These are phyloP conservation scores for Paragorgia papillata DNA, from an alignment of 92 coral and sea anemone genomes.

Conservation along the genomic window DNA sequence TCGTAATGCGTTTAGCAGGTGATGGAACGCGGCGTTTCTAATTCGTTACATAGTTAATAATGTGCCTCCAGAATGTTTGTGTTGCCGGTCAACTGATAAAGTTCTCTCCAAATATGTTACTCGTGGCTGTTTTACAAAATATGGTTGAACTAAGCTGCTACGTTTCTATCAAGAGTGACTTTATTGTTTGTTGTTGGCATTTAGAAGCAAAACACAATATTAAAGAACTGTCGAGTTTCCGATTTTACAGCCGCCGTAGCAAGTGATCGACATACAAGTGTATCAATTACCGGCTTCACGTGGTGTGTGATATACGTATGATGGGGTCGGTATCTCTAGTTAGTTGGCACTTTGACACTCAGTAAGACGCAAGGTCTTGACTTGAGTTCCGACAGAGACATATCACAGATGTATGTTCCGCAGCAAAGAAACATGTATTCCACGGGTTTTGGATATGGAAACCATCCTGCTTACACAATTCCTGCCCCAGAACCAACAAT, in stretches of 20 bases:
- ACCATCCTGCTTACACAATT: conserved; percentile 13
- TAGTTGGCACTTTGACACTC: conserved; percentile 34
- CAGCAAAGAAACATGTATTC: conserved; percentile 47
- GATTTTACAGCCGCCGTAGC: conserved; percentile 28
- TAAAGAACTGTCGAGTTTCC: conserved; percentile 36
- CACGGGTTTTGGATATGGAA: conserved; percentile 30
- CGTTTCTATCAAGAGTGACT: background rate
- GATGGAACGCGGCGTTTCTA: conserved; percentile 24
- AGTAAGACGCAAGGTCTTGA: conserved; percentile 3
- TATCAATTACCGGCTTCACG: conserved; percentile 52
- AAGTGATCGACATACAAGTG: conserved; percentile 45
- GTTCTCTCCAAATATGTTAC: conserved; percentile 6
- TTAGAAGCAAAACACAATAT: conserved; percentile 20
- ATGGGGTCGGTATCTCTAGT: conserved; percentile 24
- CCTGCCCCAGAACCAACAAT: conserved; percentile 32
- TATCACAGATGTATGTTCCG: conserved; percentile 36
- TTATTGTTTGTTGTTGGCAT: conserved; percentile 13
- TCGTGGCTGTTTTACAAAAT: conserved; percentile 1
- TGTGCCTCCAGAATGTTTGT: conserved; percentile 32
- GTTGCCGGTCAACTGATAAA: conserved; percentile 36
- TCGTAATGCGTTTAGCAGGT: conserved; percentile 41
- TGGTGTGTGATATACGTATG: conserved; percentile 42
- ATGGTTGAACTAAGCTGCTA: background rate
- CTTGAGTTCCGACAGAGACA: conserved; percentile 6
- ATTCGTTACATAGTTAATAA: conserved; percentile 43